Base-by-base conservation (phyloP, 1,140 invertebrate genomes). In the Drosophila biarmipes region DNA sequence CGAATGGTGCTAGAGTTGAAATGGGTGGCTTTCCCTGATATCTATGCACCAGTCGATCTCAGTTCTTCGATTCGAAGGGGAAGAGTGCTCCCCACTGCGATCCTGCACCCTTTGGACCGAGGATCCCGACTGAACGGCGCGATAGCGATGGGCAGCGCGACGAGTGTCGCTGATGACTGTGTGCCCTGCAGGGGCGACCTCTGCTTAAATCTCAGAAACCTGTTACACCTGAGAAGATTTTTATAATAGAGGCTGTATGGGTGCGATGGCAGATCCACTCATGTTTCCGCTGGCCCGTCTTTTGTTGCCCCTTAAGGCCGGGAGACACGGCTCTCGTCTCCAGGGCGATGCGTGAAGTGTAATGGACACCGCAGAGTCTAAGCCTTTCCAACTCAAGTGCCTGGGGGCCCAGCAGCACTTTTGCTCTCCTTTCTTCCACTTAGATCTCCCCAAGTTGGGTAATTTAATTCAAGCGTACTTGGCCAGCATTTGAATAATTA, bases 21-120 rank as follows among this genome's bases (percentile, higher is more conserved):
- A 43, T 67, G 17, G 35, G 35, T n/a, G 48, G 64, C 43, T 46
- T 45, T 35, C 63, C 49, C 37, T 75, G 61, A 59, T 87, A 89
- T 89, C 84, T 89, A 89, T 84, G 84, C 84, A 89, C 84, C 84
- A 89, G 89, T 89, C 84, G 84, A 89, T 89, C 84, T 84, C 84
- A 89, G 84, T 89, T 89, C 76, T 84, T 89, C 63, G 86, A 89
- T 82, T 89, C 55, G 84, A 89, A 89, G 61, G 35, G n/a, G 12
- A 17, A 29, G 19, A 35, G 1, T 58, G 24, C 24, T 21, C 14
- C n/a, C n/a, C 10, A 11, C 43, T 40, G 11, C 15, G 42, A 42
- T 71, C 42, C 52, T 55, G 38, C 10, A 12, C 37, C 15, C 14
- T 19, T 46, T 46, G 24, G 21, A 58, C 38, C 62, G 11, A 19